Conservation (phyloP, 2,113 vertebrate species). For the Calidris pygmaea region DNA sequence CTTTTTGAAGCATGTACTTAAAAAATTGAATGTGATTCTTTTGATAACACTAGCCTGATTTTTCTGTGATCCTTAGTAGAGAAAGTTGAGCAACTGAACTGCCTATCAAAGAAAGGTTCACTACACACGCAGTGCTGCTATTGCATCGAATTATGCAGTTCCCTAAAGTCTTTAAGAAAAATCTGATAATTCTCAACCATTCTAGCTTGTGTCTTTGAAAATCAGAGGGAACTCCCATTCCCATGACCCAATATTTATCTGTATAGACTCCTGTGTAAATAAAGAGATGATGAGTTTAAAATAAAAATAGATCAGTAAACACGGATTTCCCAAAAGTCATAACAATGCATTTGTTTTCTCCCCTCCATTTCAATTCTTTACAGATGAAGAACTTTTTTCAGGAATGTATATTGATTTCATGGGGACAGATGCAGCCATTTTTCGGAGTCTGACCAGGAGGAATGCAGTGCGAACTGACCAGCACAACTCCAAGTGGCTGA, state of each 20-base stretch:
- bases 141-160: neutral
- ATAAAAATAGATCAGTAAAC: neutral
- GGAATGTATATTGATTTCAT: slow-evolving; percentile 99
- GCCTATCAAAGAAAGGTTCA: neutral
- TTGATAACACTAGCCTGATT: neutral
- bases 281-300: neutral
- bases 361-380: neutral
- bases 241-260: neutral
- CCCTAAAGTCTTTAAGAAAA: neutral
- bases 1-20: neutral
- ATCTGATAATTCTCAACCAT: neutral
- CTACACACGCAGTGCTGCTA: neutral
- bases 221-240: neutral
- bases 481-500: slow-evolving; percentile 98
- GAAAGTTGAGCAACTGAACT: neutral
- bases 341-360: neutral
- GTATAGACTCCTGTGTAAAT: neutral
- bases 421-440: slow-evolving; percentile 97
- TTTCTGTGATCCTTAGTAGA: neutral
- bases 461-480: slow-evolving; percentile 96
- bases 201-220: neutral
- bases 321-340: neutral
- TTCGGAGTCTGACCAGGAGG: slow-evolving; percentile 91
- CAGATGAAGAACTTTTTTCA: slow-evolving; percentile 97
- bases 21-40: neutral